phyloP scores from a whole-genome alignment of 2,888 invertebrate species.

The Agriopis marginaria region DNA sequence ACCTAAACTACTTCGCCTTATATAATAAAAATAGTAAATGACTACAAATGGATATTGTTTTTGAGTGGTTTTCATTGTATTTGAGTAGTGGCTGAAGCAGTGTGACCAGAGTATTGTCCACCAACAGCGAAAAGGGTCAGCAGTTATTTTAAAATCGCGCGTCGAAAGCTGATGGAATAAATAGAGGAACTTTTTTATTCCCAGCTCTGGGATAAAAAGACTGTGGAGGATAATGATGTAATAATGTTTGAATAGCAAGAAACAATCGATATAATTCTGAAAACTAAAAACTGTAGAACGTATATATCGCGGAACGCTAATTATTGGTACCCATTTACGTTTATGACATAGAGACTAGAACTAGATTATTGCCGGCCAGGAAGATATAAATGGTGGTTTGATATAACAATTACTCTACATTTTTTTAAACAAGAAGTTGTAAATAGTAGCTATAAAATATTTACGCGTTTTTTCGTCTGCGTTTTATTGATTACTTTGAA shows the following conservation, averaged over 20 bases:
- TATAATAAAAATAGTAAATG: too few relatives aligned
- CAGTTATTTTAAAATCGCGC: too few relatives aligned
- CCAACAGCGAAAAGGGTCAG: too few relatives aligned
- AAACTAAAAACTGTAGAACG: too few relatives aligned
- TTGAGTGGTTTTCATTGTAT: too few relatives aligned
- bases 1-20: too few relatives aligned
- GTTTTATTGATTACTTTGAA: constrained; percentile 3
- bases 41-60: too few relatives aligned
- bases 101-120: too few relatives aligned
- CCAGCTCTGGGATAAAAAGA: not conserved
- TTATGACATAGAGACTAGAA: not conserved
- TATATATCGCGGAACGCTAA: not conserved
- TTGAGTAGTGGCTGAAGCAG: too few relatives aligned
- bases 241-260: not conserved
- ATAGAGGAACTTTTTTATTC: too few relatives aligned
- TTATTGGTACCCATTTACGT: not conserved
- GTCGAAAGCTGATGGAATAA: too few relatives aligned
- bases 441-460: not conserved
- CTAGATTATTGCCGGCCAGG: constrained; percentile 5
- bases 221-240: not conserved
- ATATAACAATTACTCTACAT: not conserved
- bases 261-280: too few relatives aligned
- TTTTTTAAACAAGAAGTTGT: not conserved
- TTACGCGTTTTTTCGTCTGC: not conserved
- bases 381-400: constrained; percentile 3